Evolutionary conservation across 37 sponge, comb jelly and placozoan genomes (phyloP), one percentile per base, ranked within the genome.

Genomic region (Haliclona indistincta): DNA sequence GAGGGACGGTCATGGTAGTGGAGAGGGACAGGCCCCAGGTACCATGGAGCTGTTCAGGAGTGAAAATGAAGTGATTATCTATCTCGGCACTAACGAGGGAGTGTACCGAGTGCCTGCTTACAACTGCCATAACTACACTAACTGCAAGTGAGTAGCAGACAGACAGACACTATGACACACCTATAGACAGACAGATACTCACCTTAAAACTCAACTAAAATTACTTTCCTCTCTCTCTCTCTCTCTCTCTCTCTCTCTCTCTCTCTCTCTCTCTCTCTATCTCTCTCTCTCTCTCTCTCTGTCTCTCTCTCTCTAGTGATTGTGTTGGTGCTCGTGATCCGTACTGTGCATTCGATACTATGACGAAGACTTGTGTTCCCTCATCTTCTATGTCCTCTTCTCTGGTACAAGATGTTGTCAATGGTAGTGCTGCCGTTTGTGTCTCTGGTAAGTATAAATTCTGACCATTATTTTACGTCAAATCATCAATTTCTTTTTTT

Each of bases 311-410:
- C 33, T 15, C n/a, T n/a, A n/a, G 52, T 0, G 29, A 38, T 1
- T 89, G 89, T 60, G 63, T 89, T 10, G 42, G 20, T 3, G 74
- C 85, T 23, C 38, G 62, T 29, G 89, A 89, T 39, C 89, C 89
- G 0, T 73, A 84, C 70, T 89, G 89, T 75, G 85, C 80, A 5
- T 89, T 40, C 44, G 75, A 83, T 29, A 17, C 1, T 4, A 1
- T 60, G 10, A 19, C 62, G 26, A 25, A 1, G 22, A 67, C 36
- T 40, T 89, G 89, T 75, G 75, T 77, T 37, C 17, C 65, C 4
- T 43, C 73, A 4, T 26, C 6, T 29, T 19, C 30, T 38, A 45
- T 10, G 22, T 3, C 56, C 23, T 19, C 2, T n/a, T 4, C 4
- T 15, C 73, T 71, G n/a, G 11, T 81, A 10, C 82, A 81, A 26